Conservation (phyloP, 2,888 invertebrate species). For the Agrochola lychnidis region DNA sequence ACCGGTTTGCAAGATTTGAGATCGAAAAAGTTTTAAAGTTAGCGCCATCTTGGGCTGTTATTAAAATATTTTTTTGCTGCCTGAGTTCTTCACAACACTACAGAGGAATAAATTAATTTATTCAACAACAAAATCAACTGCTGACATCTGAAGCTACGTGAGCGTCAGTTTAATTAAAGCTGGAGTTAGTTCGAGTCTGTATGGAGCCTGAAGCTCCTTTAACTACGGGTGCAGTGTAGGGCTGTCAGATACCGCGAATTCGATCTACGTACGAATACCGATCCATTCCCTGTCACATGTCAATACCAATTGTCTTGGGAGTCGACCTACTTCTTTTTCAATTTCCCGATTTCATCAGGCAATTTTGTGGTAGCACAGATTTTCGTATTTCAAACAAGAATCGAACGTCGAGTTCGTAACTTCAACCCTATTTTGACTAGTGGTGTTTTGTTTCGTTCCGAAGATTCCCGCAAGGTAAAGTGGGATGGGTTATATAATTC, state of each 20-base stretch:
- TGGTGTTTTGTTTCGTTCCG: constrained; percentile 44
- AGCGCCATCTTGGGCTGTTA: not conserved
- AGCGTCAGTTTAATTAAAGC: constrained; percentile 80
- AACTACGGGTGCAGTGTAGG: constrained; percentile 61
- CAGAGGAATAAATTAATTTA: constrained; percentile 48
- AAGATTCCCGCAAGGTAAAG: constrained; percentile 27
- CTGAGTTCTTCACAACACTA: constrained; percentile 1
- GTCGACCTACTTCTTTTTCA: constrained; percentile 53
- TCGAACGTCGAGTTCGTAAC: constrained; percentile 1
- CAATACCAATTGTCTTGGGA: constrained; percentile 62
- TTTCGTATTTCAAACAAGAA: constrained; percentile 31
- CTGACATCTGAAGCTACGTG: constrained; percentile 60
- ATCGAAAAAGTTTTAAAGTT: constrained; percentile 12
- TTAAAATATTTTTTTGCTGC: constrained; percentile 12
- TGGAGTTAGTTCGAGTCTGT: constrained; percentile 70
- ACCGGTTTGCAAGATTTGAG: not conserved
- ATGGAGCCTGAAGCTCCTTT: constrained; percentile 61
- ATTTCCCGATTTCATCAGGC: constrained; percentile 47
- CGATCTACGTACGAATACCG: constrained; percentile 52
- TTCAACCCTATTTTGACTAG: constrained; percentile 44
- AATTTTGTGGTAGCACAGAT: constrained; percentile 33
- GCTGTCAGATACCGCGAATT: constrained; percentile 58
- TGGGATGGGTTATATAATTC: constrained; percentile 22
- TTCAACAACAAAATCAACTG: constrained; percentile 56
- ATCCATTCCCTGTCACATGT: constrained; percentile 58